Percentiles rank a stretch among this genome's conserved stretches.
These are phyloP conservation scores for Rhynchopsitta pachyrhyncha DNA, from an alignment of 2,113 vertebrate genomes.

Conservation along the genomic window DNA sequence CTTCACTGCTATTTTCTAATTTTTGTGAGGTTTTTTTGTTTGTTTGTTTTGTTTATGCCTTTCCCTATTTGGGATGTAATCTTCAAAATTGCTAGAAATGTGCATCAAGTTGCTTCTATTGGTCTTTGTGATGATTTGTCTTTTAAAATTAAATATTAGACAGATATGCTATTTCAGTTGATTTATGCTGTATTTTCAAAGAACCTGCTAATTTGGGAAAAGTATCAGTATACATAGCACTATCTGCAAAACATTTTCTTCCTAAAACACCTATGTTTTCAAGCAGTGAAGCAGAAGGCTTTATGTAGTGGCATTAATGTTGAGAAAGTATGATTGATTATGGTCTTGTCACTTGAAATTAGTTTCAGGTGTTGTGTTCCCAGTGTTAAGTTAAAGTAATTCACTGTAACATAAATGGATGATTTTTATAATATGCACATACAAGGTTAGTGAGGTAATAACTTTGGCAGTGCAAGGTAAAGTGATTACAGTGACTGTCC, in stretches of 20 bases:
- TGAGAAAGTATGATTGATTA: constrained; percentile 77
- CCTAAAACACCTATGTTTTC: constrained; percentile 51
- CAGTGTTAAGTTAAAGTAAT: constrained; percentile 68
- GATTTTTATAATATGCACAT: constrained; percentile 73
- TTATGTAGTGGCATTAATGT: constrained; percentile 62
- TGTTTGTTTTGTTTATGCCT: neutral
- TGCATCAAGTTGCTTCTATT: neutral
- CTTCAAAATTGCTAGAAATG: neutral
- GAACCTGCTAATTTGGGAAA: neutral
- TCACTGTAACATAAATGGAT: constrained; percentile 74
- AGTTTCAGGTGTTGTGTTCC: constrained; percentile 68
- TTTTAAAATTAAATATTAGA: neutral
- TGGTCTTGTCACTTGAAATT: constrained; percentile 72
- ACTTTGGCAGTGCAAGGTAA: constrained; percentile 55
- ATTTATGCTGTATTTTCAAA: neutral
- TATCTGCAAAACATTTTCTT: constrained; percentile 33
- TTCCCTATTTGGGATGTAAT: neutral
- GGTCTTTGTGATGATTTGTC: neutral
- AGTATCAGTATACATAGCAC: neutral
- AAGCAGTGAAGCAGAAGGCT: constrained; percentile 66
- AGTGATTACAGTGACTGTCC: constrained; percentile 61
- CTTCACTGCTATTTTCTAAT: neutral
- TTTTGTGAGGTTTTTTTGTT: neutral
- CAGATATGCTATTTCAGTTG: neutral
- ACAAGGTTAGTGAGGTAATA: constrained; percentile 68